Base-by-base conservation (phyloP, 2,113 vertebrate genomes). In the Corythornis madagascariensis region DNA sequence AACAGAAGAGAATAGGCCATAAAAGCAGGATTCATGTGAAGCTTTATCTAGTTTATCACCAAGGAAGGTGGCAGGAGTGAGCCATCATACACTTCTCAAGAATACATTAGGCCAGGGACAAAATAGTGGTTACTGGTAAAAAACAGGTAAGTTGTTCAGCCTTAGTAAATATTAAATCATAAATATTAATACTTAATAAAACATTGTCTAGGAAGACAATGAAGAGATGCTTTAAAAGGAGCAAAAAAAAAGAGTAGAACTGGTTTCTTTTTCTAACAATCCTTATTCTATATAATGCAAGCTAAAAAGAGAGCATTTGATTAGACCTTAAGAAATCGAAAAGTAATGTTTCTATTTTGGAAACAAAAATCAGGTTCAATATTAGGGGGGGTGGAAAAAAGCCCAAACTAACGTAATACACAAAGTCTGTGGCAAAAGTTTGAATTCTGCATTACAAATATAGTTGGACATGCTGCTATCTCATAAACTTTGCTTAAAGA, bases 21-120 rank as follows among this genome's bases (percentile, higher is more conserved):
- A 96, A 95, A 96, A 91, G 29, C 40, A 95, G 79, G 70, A 95
- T 96, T 94, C 92, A 95, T 96, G 85, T 67, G 92, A 88, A 92
- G 38, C 16, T 89, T 96, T 88, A 71, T 91, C 92, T 89, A 91
- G 81, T 95, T 94, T 94, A 95, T 96, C 85, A 92, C 75, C 42
- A 43, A 74, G 67, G 47, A 92, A 88, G 61, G 69, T 88, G 71
- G 65, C 85, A 92, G 65, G 43, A 95, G 33, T 81, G 33, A 96
- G 38, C 57, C 16, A 72, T 95, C 86, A 75, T 43, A 61, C 1
- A 38, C 91, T 93, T 91, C 69, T 82, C 78, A 81, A 87, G 45
- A 87, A 91, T 53, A 65, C 24, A 63, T 94, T 93, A 91, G 57
- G 88, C 47, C 5, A 65, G 33, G 13, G 92, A 79, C 78, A 74